A percentile compares a stretch with the other conserved stretches of the same genome.
These are phyloP conservation scores for Oophaga pumilio DNA, from an alignment of 2,113 vertebrate genomes.

Conservation along the genomic window DNA sequence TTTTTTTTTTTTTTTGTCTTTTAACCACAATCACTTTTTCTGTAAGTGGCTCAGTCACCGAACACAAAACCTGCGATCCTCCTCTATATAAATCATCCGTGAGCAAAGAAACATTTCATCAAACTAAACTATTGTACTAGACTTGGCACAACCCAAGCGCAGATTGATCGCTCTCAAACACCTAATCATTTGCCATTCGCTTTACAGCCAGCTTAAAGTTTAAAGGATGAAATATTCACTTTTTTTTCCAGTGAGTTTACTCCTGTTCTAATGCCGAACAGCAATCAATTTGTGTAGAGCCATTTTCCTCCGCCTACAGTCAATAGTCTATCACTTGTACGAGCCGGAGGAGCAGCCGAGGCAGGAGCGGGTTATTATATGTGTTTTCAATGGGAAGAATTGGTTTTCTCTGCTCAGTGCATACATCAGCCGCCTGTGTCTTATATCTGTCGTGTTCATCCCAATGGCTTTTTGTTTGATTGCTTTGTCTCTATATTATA, in stretches of 20 bases:
- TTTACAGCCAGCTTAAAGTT: constrained; percentile 58
- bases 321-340: constrained; percentile 48
- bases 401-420: neutral
- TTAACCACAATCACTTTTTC: neutral
- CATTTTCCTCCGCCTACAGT: constrained; percentile 19
- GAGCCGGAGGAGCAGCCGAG: neutral
- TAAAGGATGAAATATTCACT: constrained; percentile 53
- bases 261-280: constrained; percentile 51
- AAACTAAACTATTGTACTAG: constrained; percentile 55
- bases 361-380: constrained; percentile 10
- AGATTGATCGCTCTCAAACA: constrained; percentile 24
- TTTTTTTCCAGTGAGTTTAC: neutral
- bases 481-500: neutral
- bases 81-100: neutral
- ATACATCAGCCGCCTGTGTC: constrained; percentile 29
- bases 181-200: constrained; percentile 21
- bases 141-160: constrained; percentile 53
- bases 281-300: constrained; percentile 60
- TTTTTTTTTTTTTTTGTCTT: too few relatives aligned
- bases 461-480: neutral
- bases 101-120: constrained; percentile 2
- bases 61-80: neutral
- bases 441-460: neutral
- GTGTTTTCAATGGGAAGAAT: constrained; percentile 19
- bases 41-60: neutral